Evolutionary conservation across 2,888 invertebrate species (phyloP), one percentile per base, ranked within the genome.

Genomic region (Crioceris asparagi): DNA sequence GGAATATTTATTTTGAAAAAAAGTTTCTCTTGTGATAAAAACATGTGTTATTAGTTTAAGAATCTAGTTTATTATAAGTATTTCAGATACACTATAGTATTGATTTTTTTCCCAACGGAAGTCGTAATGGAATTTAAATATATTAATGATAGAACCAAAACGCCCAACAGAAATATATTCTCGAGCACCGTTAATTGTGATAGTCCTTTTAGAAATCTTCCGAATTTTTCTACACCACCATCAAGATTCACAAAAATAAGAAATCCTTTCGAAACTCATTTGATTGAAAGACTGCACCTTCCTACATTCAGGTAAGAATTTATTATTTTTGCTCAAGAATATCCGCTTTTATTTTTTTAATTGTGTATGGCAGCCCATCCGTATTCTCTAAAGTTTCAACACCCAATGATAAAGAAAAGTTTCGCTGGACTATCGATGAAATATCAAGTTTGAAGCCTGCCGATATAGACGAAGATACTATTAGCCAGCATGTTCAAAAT

Each of bases 361-460:
- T 32, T 32, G 8, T 40, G 30, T 31, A 31, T 7, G 43, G 43
- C 44, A 70, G 70, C 45, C 66, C 66, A 7, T 58, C 58, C 18
- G 61, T 64, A 37, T 66, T 65, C 46, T 49, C 51, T 3, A 60
- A 59, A 43, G 57, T 55, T 21, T 53, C 61, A 8, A 64, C 57
- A 32, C 59, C 67, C 1, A 59, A 62, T 42, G 53, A 55, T 41
- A 66, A 49, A 14, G 61, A 68, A n/a, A 68, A 67, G 38, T 78
- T 77, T 51, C 65, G 68, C 38, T 83, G 82, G 82, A 77, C 75
- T 32, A 79, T 82, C 41, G 80, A 82, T 41, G 79, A 81, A 53
- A 67, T 77, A 7, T 79, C 79, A 36, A 66, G 64, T n/a, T 62
- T 82, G 39, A 70, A 74, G 32, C 82, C 82, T 15, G 77, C 74